Percentiles rank a stretch among this genome's conserved stretches.
These are phyloP conservation scores for Lontra canadensis DNA, from an alignment of 2,113 vertebrate species.

Conservation along the genomic window DNA sequence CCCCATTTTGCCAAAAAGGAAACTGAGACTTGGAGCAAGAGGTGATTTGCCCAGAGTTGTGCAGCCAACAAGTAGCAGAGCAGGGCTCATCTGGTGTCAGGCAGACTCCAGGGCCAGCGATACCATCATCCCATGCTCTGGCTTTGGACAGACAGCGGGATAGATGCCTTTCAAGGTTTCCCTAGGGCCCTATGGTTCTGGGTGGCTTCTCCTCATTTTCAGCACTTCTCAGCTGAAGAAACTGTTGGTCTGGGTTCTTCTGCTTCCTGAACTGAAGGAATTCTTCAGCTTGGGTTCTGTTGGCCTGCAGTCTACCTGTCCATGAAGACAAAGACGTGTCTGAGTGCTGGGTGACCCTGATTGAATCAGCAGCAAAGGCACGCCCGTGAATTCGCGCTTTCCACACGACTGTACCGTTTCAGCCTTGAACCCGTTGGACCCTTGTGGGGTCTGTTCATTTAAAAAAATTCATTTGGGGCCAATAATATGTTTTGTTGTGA, in stretches of 20 bases:
- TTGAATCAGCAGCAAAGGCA: fast-evolving
- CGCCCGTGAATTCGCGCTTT: fast-evolving
- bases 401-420: background rate
- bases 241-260: background rate
- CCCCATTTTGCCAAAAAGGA: background rate
- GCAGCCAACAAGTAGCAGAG: background rate
- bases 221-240: background rate
- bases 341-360: background rate
- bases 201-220: fast-evolving
- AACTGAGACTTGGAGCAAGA: background rate
- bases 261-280: background rate
- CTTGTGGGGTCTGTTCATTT: background rate
- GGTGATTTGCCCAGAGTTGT: background rate
- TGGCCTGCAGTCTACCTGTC: background rate
- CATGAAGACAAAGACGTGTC: background rate
- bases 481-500: background rate
- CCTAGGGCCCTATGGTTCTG: background rate
- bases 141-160: background rate
- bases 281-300: background rate
- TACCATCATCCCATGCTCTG: fast-evolving
- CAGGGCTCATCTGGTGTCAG: fast-evolving
- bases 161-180: background rate
- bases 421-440: background rate
- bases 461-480: background rate
- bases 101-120: background rate